These are phyloP conservation scores for Yoshiicerus persimilis DNA, from an alignment of 1,140 invertebrate species.

Conservation along the genomic window DNA sequence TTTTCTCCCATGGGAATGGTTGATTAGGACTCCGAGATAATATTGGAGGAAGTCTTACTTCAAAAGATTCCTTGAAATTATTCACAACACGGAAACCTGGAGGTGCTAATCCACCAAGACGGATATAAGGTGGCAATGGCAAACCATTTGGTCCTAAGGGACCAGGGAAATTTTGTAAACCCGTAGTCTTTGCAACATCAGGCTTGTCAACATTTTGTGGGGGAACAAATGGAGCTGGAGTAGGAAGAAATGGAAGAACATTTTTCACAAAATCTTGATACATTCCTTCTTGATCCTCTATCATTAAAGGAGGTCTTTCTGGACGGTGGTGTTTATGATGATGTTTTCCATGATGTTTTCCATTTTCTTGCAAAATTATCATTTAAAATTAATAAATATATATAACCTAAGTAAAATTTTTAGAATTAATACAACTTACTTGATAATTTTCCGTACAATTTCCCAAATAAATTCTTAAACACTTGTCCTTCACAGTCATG, in stretches of 20 bases:
- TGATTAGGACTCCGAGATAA: background rate
- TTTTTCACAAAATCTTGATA: background rate
- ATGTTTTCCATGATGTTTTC: background rate
- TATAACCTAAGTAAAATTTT: background rate
- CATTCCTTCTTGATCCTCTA: background rate
- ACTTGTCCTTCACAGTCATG: background rate
- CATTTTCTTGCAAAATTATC: background rate
- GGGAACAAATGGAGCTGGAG: background rate
- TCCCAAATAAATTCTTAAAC: background rate
- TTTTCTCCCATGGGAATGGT: background rate
- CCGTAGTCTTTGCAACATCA: background rate
- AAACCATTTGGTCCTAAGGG: background rate
- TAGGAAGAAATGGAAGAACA: background rate
- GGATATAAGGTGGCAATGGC: background rate
- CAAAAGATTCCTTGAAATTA: conserved; percentile 3
- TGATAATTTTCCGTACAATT: background rate
- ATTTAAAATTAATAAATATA: too few species aligned
- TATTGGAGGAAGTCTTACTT: background rate
- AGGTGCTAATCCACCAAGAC: background rate
- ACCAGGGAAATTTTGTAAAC: background rate
- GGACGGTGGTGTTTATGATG: background rate
- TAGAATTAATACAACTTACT: background rate
- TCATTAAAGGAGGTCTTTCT: background rate
- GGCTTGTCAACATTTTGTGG: background rate
- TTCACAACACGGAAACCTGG: background rate